Percentiles rank a stretch among this genome's conserved stretches.
Evolutionary conservation across 2,797 vertebrate genomes (phyloP).

Genomic region (Rousettus madagascariensis): DNA sequence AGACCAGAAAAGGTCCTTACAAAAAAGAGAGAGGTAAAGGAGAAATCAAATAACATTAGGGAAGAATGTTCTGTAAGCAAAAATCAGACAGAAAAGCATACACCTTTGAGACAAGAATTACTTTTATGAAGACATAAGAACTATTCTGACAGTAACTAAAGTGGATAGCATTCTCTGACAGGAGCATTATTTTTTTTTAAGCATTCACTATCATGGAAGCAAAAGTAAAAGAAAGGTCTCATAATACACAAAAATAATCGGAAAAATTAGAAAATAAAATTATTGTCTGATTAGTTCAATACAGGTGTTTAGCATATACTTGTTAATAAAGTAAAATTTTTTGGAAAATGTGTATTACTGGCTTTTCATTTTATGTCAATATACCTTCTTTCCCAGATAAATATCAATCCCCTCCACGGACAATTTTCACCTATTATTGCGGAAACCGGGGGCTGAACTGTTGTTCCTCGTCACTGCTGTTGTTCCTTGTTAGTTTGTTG

Average conservation of each 20-base stretch:
- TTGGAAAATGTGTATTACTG: not conserved
- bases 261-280: not conserved
- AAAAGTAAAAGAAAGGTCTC: not conserved
- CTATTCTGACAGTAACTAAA: not conserved
- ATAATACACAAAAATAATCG: not conserved
- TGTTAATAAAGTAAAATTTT: not conserved
- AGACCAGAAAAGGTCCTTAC: not conserved
- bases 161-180: not conserved
- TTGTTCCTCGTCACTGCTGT: not conserved
- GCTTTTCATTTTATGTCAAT: not conserved
- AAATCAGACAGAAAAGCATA: not conserved
- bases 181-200: not conserved
- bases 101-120: not conserved
- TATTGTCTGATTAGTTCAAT: not conserved
- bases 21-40: not conserved
- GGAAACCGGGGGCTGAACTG: not conserved
- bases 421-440: not conserved
- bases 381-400: not conserved
- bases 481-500: not conserved
- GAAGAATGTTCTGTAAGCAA: not conserved
- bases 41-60: not conserved
- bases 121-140: not conserved
- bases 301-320: not conserved
- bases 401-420: not conserved
- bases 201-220: not conserved